Percentiles rank a stretch among this genome's conserved stretches.
These are phyloP conservation scores for Cephus rjabovi DNA, from an alignment of 2,888 invertebrate species.

Conservation along the genomic window DNA sequence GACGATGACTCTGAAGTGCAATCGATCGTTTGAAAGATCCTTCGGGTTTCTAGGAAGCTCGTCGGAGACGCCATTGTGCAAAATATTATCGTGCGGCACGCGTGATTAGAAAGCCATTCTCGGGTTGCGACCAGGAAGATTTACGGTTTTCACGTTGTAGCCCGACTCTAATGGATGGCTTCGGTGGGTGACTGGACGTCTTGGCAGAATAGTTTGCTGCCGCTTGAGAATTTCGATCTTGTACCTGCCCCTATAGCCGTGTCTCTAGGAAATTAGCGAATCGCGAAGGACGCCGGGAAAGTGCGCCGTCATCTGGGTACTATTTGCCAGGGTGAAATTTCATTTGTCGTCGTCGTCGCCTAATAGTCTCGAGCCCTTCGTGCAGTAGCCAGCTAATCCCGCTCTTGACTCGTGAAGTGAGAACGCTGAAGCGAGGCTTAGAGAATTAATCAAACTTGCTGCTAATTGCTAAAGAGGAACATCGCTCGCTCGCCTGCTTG, in stretches of 20 bases:
- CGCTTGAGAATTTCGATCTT: background rate
- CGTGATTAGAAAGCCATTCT: conserved; percentile 1
- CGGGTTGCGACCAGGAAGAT: background rate
- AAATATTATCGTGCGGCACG: conserved; percentile 1
- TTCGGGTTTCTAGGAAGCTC: background rate
- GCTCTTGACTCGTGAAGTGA: background rate
- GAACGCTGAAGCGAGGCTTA: background rate
- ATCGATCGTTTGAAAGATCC: background rate
- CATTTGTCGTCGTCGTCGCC: conserved; percentile 39
- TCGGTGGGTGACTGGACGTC: background rate
- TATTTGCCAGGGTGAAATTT: conserved; percentile 56
- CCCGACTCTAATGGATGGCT: conserved; percentile 4
- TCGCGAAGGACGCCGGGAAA: background rate
- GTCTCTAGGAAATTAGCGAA: background rate
- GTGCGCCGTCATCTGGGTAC: conserved; percentile 19
- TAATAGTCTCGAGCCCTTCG: background rate
- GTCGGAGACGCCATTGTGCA: background rate
- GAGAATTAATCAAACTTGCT: background rate
- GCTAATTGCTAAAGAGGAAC: background rate
- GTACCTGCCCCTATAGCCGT: background rate
- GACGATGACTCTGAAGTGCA: background rate
- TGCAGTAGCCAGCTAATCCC: background rate
- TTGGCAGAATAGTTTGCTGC: background rate
- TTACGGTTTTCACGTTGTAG: background rate
- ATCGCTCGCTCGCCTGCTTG: background rate